Base-by-base conservation (phyloP, 2,888 invertebrate genomes). In the Homarus gammarus region DNA sequence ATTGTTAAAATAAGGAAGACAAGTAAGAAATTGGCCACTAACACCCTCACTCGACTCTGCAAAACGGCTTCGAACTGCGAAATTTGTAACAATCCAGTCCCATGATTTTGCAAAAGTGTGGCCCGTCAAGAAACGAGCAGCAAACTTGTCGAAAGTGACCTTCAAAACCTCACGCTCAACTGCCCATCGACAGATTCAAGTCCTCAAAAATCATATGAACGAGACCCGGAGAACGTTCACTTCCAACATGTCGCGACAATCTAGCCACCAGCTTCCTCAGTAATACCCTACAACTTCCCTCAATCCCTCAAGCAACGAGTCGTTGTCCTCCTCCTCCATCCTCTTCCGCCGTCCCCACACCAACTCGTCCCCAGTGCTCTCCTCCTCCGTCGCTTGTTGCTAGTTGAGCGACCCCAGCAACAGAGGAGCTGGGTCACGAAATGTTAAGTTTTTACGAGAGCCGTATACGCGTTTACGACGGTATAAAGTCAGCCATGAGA, bases 401-500 rank as follows among this genome's bases (percentile, higher is more conserved):
- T 75, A 75, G 77, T 40, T 75, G 87, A 88, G 75, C 56, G 82
- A 88, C 64, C 87, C 83, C 87, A 77, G 87, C 87, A 88, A 88
- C 87, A 88, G 87, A 64, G 87, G 87, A 68, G 64, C 68, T 12
- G 68, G 83, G 70, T 49, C 77, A 64, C 83, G 73, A 79, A 88
- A 87, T 77, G 87, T 83, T 77, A 83, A 88, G 82, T 83, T 87
- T 88, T 88, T 88, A 88, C 83, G 87, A 88, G 87, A 33, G 73
- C 83, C 87, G 79, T 83, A 83, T 88, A 88, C 82, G 64, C 87
- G 83, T 88, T 88, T 88, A 88, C 87, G 87, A 88, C 82, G 81
- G 51, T 77, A 88, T 88, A 88, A 88, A 88, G 83, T 77, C 87
- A 88, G 87, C 64, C 87, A 88, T 88, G 87, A 88, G 87, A 64